Evolutionary conservation across 53 echinoderm and acorn worm genomes (phyloP), one percentile per base, ranked within the genome.

Genomic region (Astropecten irregularis): DNA sequence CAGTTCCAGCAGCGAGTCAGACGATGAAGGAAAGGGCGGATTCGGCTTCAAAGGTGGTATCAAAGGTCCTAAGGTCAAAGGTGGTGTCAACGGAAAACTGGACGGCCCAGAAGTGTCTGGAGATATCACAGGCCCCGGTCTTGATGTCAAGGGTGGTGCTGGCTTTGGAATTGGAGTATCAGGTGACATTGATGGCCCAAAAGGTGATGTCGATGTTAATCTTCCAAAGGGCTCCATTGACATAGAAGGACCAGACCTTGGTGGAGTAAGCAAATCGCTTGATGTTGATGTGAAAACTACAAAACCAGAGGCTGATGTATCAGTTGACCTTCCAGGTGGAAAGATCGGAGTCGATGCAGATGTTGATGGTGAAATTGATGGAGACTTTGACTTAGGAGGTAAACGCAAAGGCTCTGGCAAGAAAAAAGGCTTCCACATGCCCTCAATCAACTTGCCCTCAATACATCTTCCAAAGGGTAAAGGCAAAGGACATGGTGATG

Each of bases 91-190:
- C 54, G 66, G 88, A 6, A 76, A 83, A 25, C 20, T 87, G n/a
- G 89, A 88, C 60, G 90, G 84, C 55, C 93, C 88, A 36, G 79
- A 90, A 49, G 30, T 85, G 10, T 85, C 85, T 27, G 82, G 54
- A 30, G 89, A 89, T 76, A 19, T 85, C 29, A 35, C 44, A 65
- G 77, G 85, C 23, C 94, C 94, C 40, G 70, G 83, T 25, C 85
- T 35, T 49, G 83, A 91, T 77, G 71, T 91, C 55, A 54, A 57
- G 9, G 87, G 79, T 69, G 83, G 83, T 64, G 73, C 36, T 40
- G 88, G 86, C 39, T 28, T 76, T 53, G 77, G 59, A 19, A 0
- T 77, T 55, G 63, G 87, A 64, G 52, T 83, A 26, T 46, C 74
- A 30, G 77, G 68, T 53, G 82, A 30, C 26, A 65, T 91, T 51